Conservation (phyloP, 2,888 invertebrate species). For the Drosophila borealis region DNA sequence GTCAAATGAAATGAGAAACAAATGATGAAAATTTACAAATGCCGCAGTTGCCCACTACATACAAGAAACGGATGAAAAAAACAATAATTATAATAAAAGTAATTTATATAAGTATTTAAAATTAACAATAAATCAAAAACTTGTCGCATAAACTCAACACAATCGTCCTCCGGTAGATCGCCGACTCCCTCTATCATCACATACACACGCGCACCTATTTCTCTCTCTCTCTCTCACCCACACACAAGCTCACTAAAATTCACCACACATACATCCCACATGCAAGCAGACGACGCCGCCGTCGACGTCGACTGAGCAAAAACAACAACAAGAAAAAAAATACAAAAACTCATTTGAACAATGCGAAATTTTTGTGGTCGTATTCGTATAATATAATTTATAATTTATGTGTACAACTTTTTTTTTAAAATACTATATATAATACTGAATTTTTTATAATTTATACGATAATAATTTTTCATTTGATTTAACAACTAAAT, state of each 20-base stretch:
- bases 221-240: slow-evolving; percentile 11
- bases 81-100: slow-evolving; percentile 79
- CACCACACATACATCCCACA: slow-evolving; percentile 26
- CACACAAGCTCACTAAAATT: slow-evolving; percentile 5
- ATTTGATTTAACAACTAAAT: slow-evolving; percentile 67
- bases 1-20: slow-evolving; percentile 48
- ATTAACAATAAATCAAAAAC: slow-evolving; percentile 78
- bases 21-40: slow-evolving; percentile 72
- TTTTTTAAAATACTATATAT: slow-evolving; percentile 64
- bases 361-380: slow-evolving; percentile 73
- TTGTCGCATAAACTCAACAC: slow-evolving; percentile 63
- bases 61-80: slow-evolving; percentile 63
- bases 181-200: not conserved
- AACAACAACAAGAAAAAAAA: slow-evolving; percentile 45
- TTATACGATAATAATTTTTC: slow-evolving; percentile 75
- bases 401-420: slow-evolving; percentile 76
- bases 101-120: slow-evolving; percentile 79
- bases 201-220: slow-evolving; percentile 34
- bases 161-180: slow-evolving; percentile 37
- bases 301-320: slow-evolving; percentile 32
- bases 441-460: slow-evolving; percentile 76
- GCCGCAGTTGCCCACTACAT: slow-evolving; percentile 79
- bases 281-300: slow-evolving; percentile 26
- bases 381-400: slow-evolving; percentile 80
- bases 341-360: slow-evolving; percentile 65